These are phyloP conservation scores for Plecotus auritus DNA, from an alignment of 2,113 vertebrate genomes.

Conservation along the genomic window DNA sequence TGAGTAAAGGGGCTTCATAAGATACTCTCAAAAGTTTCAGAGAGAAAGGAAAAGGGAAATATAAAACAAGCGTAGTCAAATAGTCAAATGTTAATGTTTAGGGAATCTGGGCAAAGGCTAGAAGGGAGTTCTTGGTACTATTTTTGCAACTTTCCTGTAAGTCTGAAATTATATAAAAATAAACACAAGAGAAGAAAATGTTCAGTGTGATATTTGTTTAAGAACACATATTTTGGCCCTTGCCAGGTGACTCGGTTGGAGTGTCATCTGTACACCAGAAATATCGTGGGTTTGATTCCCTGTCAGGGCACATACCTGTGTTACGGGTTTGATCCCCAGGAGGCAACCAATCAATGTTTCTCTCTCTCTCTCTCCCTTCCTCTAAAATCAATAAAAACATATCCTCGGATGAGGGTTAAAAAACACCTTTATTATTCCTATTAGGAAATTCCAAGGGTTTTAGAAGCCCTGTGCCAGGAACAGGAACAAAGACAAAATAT, in stretches of 20 bases:
- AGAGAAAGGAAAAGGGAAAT: not conserved
- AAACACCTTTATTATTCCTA: not conserved
- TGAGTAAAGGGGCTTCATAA: not conserved
- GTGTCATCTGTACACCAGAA: not conserved
- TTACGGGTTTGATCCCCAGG: not conserved
- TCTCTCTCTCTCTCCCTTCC: not conserved
- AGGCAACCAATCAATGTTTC: not conserved
- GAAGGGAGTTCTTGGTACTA: not conserved
- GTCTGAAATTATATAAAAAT: not conserved
- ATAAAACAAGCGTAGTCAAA: not conserved
- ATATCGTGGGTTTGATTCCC: not conserved
- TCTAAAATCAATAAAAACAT: not conserved
- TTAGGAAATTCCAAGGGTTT: not conserved
- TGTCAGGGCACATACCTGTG: not conserved
- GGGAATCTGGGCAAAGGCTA: not conserved
- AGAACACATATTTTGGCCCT: not conserved
- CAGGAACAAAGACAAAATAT: no score
- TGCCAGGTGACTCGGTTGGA: not conserved
- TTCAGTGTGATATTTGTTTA: not conserved
- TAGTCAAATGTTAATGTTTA: not conserved
- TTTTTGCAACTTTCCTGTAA: constrained; percentile 6
- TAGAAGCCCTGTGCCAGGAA: not conserved
- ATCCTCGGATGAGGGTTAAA: not conserved
- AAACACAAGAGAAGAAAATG: not conserved
- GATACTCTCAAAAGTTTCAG: not conserved